Conservation (phyloP, 2,797 vertebrate species). For the Chelon auratus region DNA sequence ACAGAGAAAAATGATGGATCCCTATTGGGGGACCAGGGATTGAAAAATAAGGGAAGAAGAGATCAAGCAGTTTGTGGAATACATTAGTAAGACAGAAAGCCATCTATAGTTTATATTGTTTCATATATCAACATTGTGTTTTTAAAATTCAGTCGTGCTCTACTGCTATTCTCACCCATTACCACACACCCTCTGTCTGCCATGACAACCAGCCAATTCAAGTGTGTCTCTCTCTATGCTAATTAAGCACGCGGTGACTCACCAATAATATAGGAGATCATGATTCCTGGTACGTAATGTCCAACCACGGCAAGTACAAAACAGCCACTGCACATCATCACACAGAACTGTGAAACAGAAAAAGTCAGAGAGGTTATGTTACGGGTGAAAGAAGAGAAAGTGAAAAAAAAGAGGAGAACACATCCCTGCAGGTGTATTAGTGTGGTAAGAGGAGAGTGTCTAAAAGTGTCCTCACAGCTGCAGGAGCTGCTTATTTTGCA, state of each 20-base stretch:
- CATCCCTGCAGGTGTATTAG: constrained; percentile 19
- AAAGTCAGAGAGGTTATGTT: constrained; percentile 5
- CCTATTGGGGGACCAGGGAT: not conserved
- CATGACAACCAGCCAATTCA: not conserved
- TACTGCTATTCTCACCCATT: not conserved
- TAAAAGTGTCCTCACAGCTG: not conserved
- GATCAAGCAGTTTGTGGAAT: not conserved
- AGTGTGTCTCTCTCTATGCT: not conserved
- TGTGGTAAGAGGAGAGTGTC: not conserved
- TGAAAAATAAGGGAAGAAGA: not conserved
- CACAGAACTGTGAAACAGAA: constrained; percentile 90
- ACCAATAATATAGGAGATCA: constrained; percentile 99
- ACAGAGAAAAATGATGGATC: not conserved
- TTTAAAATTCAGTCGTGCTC: not conserved
- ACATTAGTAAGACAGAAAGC: too few species aligned
- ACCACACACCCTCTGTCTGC: constrained; percentile 12
- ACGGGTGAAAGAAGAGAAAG: not conserved
- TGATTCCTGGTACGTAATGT: constrained; percentile 98
- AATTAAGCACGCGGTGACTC: constrained; percentile 63
- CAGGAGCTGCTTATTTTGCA: not conserved
- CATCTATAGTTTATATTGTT: too few species aligned
- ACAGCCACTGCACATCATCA: constrained; percentile 91
- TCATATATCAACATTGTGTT: too few species aligned
- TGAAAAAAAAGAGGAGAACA: not conserved
- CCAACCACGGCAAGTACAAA: constrained; percentile 90